Base-by-base conservation (phyloP, 2,888 invertebrate species). In the Hydroisotoma schaefferi region DNA sequence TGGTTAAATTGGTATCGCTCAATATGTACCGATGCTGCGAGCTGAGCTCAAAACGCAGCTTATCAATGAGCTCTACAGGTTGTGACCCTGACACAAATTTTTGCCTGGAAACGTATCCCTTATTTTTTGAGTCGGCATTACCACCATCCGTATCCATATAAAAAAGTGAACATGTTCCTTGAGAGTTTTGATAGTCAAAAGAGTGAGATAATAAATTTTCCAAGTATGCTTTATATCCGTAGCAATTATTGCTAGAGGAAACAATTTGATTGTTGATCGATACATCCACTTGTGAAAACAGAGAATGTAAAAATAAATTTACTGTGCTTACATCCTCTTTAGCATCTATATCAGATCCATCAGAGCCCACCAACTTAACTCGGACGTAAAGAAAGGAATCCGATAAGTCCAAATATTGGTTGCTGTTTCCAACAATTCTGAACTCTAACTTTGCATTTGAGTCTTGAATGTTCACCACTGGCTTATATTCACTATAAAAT, bases 401-500 rank as follows among this genome's bases (percentile, higher is more conserved):
- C 4, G 52, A 22, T 1, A 58, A 20, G 49, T 68, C 64, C n/a
- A 66, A 20, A 38, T 66, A 66, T 4, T 63, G 59, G 12, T 18
- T 59, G 2, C 55, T 20, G 22, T 53, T 58, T 33, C 55, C 57
- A 18, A 56, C 37, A 2, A 66, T 38, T n/a, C 61, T 10, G 44
- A 69, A 69, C 38, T 69, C 69, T n/a, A 69, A 6, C 51, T 61
- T 65, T 6, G 59, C 38, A 44, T 55, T 33, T 1, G 38, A 53
- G 22, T 66, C 63, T 26, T 57, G 37, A 10, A 66, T 61, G 38
- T 64, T 66, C 0, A 64, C 64, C 18, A 60, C 4, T 2, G 68
- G 68, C 57, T 68, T 67, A 26, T 64, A 64, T 57, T 64, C 68
- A 10, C 51, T 55, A 43, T 62, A 66, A 29, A 66, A 47, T 2